phyloP scores from a whole-genome alignment of 2,888 invertebrate genomes.

The Selenia dentaria region DNA sequence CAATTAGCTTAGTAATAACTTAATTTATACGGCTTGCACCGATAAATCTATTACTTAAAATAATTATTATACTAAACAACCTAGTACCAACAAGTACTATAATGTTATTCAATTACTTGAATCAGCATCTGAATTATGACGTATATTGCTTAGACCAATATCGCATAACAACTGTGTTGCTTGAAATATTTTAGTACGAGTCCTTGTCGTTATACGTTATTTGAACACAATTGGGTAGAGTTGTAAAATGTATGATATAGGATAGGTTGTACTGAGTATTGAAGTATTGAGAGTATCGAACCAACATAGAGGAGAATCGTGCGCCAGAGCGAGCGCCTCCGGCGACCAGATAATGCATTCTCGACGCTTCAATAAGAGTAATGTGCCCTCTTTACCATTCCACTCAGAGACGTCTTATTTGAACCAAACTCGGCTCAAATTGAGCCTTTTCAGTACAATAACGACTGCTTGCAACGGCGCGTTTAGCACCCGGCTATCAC shows the following conservation, averaged over 20 bases:
- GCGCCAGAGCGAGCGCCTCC: conserved; percentile 55
- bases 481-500: conserved; percentile 71
- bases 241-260: too few species aligned
- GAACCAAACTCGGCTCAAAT: conserved; percentile 74
- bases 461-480: conserved; percentile 59
- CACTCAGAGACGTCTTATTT: conserved; percentile 79
- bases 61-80: conserved; percentile 9
- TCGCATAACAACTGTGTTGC: conserved; percentile 11
- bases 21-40: conserved; percentile 29
- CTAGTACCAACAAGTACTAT: conserved; percentile 8
- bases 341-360: conserved; percentile 71
- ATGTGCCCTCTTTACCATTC: conserved; percentile 76
- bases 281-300: not conserved
- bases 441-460: conserved; percentile 79
- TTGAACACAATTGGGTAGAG: too few species aligned
- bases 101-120: conserved; percentile 21
- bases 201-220: too few species aligned
- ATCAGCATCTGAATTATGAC: conserved; percentile 22
- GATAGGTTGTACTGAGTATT: not conserved
- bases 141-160: conserved; percentile 3
- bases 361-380: conserved; percentile 75
- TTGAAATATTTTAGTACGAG: conserved; percentile 2
- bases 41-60: conserved; percentile 21
- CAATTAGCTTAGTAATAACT: conserved; percentile 34
- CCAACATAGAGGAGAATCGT: conserved; percentile 33